A percentile compares a stretch with the other conserved stretches of the same genome.
Evolutionary conservation across 1,140 invertebrate species (phyloP).

Genomic region (Zophobas morio): DNA sequence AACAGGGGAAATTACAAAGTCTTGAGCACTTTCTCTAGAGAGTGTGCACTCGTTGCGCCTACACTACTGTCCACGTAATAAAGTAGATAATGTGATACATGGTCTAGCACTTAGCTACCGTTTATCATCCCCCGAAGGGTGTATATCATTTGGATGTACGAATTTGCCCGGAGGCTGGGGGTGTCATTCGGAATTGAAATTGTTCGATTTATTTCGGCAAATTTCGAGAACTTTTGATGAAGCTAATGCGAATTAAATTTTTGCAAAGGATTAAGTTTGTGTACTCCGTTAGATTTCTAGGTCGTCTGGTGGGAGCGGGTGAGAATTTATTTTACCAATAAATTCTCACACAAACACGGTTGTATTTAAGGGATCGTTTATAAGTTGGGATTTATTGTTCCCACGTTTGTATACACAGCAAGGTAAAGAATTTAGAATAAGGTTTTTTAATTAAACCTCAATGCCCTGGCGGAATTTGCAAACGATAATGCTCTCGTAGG

Average conservation of each 20-base stretch:
- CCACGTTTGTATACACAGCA: constrained; percentile 24
- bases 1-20: constrained; percentile 14
- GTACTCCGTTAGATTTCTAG: constrained; percentile 11
- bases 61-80: constrained; percentile 27
- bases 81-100: constrained; percentile 49
- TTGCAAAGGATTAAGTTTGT: constrained; percentile 42
- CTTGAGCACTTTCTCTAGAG: neutral
- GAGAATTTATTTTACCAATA: constrained; percentile 44
- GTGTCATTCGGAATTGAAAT: neutral
- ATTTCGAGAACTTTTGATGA: constrained; percentile 12
- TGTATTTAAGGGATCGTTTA: constrained; percentile 46
- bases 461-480: constrained; percentile 8
- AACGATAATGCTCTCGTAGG: neutral
- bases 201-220: constrained; percentile 21
- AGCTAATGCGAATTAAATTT: constrained; percentile 13
- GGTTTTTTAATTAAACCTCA: constrained; percentile 24
- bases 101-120: constrained; percentile 50
- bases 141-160: constrained; percentile 47
- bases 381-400: constrained; percentile 45
- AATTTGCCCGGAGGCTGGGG: constrained; percentile 29
- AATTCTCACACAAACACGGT: constrained; percentile 45
- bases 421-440: constrained; percentile 43
- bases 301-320: constrained; percentile 28
- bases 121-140: constrained; percentile 41
- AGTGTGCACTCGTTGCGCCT: constrained; percentile 18